Percentiles rank a stretch among this genome's conserved stretches.
These are phyloP conservation scores for Ochotona curzoniae DNA, from an alignment of 2,113 vertebrate species.

Conservation along the genomic window DNA sequence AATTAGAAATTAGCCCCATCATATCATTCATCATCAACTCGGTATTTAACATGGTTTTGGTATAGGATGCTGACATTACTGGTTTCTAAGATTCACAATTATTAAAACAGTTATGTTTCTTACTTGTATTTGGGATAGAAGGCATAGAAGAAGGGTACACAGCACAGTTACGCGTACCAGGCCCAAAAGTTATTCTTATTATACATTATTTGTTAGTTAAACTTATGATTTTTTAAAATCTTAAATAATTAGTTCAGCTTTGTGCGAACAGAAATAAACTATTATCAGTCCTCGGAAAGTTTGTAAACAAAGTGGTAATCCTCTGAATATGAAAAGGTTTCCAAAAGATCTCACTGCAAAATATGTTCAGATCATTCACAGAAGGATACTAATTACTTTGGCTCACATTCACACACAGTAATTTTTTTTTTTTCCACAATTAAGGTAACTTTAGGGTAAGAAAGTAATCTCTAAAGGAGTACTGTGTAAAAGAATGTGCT, in stretches of 20 bases:
- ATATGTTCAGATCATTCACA: conserved; percentile 63
- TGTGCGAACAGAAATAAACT: conserved; percentile 23
- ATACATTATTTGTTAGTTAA: conserved; percentile 19
- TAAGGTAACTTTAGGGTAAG: conserved; percentile 54
- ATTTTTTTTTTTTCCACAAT: conserved; percentile 66
- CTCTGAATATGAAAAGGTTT: conserved; percentile 65
- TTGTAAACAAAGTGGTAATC: conserved; percentile 54
- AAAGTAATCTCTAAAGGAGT: conserved; percentile 48
- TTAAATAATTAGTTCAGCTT: background rate
- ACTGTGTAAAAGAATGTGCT: conserved; percentile 48
- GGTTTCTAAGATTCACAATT: conserved; percentile 22
- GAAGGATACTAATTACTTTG: conserved; percentile 59
- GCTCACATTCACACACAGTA: conserved; percentile 38
- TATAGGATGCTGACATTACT: background rate
- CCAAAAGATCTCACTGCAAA: conserved; percentile 61
- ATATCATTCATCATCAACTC: background rate
- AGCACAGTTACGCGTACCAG: background rate
- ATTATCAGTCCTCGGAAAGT: conserved; percentile 60
- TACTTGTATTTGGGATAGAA: conserved; percentile 6
- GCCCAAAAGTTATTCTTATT: background rate
- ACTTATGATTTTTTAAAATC: background rate
- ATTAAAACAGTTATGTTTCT: background rate
- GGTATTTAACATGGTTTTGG: background rate
- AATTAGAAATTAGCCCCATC: background rate
- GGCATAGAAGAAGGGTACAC: background rate